These are phyloP conservation scores for Labrus mixtus DNA, from an alignment of 2,113 vertebrate species.

Conservation along the genomic window DNA sequence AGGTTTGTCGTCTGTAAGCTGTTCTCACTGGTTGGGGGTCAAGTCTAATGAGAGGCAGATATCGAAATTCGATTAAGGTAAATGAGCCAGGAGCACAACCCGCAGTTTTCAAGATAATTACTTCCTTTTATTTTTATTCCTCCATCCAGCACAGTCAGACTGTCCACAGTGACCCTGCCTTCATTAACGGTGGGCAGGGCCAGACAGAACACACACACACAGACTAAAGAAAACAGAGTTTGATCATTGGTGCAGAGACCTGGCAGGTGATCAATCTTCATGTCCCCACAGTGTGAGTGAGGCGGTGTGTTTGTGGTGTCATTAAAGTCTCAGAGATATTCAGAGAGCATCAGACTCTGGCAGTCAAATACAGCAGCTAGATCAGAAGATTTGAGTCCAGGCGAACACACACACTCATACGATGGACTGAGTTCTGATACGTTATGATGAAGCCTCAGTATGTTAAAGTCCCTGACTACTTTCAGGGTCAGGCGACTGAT, in stretches of 20 bases:
- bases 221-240: constrained; percentile 55
- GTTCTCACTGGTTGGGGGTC: constrained; percentile 74
- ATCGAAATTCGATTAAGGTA: constrained; percentile 90
- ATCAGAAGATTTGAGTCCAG: constrained; percentile 26
- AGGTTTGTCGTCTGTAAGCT: constrained; percentile 77
- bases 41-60: constrained; percentile 84
- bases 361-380: constrained; percentile 27
- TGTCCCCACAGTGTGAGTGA: constrained; percentile 43
- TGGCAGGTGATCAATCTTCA: constrained; percentile 79
- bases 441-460: not conserved
- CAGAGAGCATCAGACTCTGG: constrained; percentile 58
- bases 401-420: not conserved
- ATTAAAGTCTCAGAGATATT: constrained; percentile 74
- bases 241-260: constrained; percentile 71
- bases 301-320: constrained; percentile 37
- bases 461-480: not conserved
- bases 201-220: constrained; percentile 47
- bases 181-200: constrained; percentile 80
- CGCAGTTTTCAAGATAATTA: constrained; percentile 89
- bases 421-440: not conserved
- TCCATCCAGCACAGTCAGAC: constrained; percentile 29
- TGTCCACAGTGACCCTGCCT: constrained; percentile 55
- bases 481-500: not conserved
- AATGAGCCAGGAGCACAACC: constrained; percentile 86
- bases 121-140: constrained; percentile 71